Percentiles rank a stretch among this genome's conserved stretches.
Evolutionary conservation across 1,140 invertebrate genomes (phyloP).

Genomic region (Neotoxoptera formosana): DNA sequence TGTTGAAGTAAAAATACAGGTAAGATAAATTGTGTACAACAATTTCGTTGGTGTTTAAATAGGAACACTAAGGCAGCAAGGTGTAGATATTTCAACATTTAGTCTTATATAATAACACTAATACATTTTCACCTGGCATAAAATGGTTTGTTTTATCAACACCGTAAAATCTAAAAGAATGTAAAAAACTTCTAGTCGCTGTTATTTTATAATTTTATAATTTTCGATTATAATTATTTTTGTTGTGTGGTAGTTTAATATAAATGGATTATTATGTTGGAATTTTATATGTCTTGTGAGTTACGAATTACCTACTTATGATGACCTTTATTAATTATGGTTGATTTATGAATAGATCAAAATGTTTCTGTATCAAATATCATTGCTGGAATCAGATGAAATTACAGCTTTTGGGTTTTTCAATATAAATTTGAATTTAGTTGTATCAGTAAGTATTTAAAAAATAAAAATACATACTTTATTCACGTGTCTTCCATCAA

Average conservation of each 20-base stretch:
- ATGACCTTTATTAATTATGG: background rate
- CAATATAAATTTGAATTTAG: background rate
- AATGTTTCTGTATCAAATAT: slow-evolving; percentile 17
- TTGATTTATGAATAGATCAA: background rate
- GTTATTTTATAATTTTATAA: background rate
- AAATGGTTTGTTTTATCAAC: background rate
- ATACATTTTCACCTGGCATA: background rate
- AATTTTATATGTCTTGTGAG: no score
- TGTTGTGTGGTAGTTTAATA: background rate
- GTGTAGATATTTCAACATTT: background rate
- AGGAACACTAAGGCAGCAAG: background rate
- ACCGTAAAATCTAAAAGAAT: background rate
- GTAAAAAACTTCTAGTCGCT: background rate
- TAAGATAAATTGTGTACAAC: background rate
- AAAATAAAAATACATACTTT: no score
- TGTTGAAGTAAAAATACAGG: background rate
- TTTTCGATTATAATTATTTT: background rate
- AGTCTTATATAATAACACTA: no score
- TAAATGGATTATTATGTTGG: no score
- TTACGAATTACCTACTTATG: background rate
- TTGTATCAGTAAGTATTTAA: background rate
- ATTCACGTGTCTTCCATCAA: no score
- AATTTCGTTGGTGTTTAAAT: no score
- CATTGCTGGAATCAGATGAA: background rate
- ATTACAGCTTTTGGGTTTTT: background rate